A percentile compares a stretch with the other conserved stretches of the same genome.
Conservation (phyloP, 2,797 vertebrate species). For the Mus minutoides region DNA sequence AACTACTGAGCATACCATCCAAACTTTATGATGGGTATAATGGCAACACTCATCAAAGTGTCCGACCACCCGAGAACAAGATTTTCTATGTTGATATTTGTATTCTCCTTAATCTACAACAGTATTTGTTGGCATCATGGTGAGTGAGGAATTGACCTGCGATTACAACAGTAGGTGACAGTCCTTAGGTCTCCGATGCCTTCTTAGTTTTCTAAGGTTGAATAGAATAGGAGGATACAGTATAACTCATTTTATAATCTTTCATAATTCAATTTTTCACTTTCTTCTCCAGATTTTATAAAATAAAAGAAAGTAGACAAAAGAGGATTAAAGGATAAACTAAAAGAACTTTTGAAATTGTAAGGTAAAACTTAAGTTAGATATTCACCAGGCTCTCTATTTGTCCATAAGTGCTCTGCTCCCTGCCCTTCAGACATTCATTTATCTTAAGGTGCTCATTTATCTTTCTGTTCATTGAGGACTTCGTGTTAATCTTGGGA, state of each 20-base stretch:
- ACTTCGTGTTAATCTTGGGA: rapidly evolving
- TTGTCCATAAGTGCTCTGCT: background rate
- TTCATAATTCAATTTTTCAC: background rate
- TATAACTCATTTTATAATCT: background rate
- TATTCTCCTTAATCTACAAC: background rate
- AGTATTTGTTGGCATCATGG: background rate
- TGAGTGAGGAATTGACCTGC: background rate
- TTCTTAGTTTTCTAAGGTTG: background rate
- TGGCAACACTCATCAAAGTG: background rate
- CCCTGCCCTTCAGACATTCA: background rate
- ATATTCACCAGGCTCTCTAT: background rate
- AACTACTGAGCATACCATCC: background rate
- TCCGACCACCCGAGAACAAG: background rate
- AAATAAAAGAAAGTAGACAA: background rate
- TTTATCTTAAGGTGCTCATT: background rate
- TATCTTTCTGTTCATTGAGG: background rate
- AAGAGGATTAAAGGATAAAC: background rate
- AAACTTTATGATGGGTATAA: background rate
- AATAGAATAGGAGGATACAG: background rate
- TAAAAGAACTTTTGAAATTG: background rate
- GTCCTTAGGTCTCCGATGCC: background rate
- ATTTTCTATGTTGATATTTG: background rate
- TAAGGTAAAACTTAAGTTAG: background rate
- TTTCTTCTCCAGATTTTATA: background rate
- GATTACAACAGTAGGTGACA: background rate